Evolutionary conservation across 2,113 vertebrate species (phyloP).

Genomic region (Upupa epops): DNA sequence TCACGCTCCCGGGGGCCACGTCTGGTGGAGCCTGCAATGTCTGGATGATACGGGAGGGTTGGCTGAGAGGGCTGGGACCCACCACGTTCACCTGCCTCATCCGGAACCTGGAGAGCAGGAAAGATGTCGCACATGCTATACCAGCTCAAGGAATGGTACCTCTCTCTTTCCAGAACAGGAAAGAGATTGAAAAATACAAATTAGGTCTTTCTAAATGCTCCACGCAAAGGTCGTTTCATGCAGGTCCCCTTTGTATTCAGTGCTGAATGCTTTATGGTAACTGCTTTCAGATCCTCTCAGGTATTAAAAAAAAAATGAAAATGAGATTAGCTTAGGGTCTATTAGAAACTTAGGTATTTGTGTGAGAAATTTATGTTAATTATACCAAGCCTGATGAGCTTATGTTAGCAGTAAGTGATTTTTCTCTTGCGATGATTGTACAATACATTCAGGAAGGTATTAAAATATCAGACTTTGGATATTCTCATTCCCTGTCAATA

Average conservation of each 20-base stretch:
- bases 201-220: not conserved
- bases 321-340: conserved; percentile 47
- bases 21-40: conserved; percentile 92
- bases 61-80: conserved; percentile 84
- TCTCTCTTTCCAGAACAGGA: not conserved
- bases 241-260: not conserved
- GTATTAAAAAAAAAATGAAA: conserved; percentile 8
- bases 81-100: conserved; percentile 91
- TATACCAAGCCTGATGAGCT: conserved; percentile 59
- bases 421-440: conserved; percentile 32
- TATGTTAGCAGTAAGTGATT: conserved; percentile 60
- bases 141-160: rapidly evolving
- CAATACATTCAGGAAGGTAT: conserved; percentile 58
- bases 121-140: rapidly evolving
- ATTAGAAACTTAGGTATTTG: conserved; percentile 60
- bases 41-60: conserved; percentile 89
- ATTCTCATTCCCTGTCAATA: conserved; percentile 55
- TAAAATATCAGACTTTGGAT: conserved; percentile 51
- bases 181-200: not conserved
- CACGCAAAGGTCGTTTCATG: not conserved
- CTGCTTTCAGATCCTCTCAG: not conserved
- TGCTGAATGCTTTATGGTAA: not conserved
- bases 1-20: conserved; percentile 82
- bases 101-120: conserved; percentile 80
- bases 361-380: conserved; percentile 62